Base-by-base conservation (phyloP, 2,113 vertebrate species). In the Castor canadensis region DNA sequence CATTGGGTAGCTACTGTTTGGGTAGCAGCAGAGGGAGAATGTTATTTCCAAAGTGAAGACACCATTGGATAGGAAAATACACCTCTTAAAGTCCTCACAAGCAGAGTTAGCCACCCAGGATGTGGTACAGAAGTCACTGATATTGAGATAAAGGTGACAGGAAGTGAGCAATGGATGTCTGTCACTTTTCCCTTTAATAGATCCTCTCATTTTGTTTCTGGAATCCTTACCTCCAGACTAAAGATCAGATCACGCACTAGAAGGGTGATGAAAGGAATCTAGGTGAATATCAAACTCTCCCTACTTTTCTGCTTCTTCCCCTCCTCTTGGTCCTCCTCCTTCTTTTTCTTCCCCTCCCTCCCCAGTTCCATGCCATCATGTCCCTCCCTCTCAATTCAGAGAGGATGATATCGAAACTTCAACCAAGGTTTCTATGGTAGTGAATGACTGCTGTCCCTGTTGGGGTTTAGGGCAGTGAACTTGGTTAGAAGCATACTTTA, bases 361-460 rank as follows among this genome's bases (percentile, higher is more conserved):
- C 28, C 30, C 52, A 10, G 9, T 15, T 52, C 52, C 52, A 10
- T 15, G 9, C 15, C 52, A 9, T 52, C 52, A 9, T 52, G 9
- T 15, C 15, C 52, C 52, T 52, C 52, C 52, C 80, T 96, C 56
- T 95, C 82, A 80, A 79, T 89, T 97, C 86, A 93, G 93, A 97
- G 97, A 97, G 62, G 93, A 91, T 84, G 71, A 98, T 96, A 98
- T 89, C 81, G 90, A 97, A 96, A 84, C 91, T 94, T 95, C 92
- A 95, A 79, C 75, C 83, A 82, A 91, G 15, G 6, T 49, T 71
- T 56, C 15, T 16, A 43, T 89, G 96, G 95, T 96, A 97, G 91
- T 96, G 92, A 97, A 97, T 69, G 69, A 94, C 94, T 97, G 40
- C 95, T 97, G 91, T 96, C 95, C 97, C 96, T 95, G 94, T 95